Evolutionary conservation across 2,113 vertebrate species (phyloP), one percentile per base, ranked within the genome.

Genomic region (Poeciliopsis occidentalis): DNA sequence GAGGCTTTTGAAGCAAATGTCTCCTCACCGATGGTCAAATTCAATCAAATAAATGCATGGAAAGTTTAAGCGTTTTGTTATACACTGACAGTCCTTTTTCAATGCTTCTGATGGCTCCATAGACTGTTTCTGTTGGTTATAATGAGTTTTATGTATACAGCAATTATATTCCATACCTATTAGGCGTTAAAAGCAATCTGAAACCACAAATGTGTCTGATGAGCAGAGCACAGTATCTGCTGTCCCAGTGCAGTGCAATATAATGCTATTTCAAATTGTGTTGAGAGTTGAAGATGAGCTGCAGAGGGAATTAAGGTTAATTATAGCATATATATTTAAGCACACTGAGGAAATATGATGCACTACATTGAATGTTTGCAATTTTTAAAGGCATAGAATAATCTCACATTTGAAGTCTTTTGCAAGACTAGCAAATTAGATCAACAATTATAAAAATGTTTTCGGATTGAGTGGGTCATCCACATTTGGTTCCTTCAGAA

Each of bases 1-100:
- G 41, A 71, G 19, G 39, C 64, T 60, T 63, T 17, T 75, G 47
- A 75, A 78, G 76, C 73, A 76, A 79, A 78, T 27, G 34, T 47
- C 31, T 17, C 41, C 13, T 26, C 62, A 22, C 12, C 15, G 8
- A 47, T 8, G 8, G 37, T 12, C 8, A 73, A 3, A 12, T 44
- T 72, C 12, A 29, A 24, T 41, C 27, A 41, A 71, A 37, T 37
- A 76, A 27, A 32, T 31, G 17, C 17, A 47, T 47, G 44, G 15
- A 47, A 31, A 54, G 44, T 10, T 30, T 54, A 47, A 47, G 13
- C 8, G 17, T 24, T 32, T 32, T 13, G 4, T 32, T 15, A 13
- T n/a, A 29, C 15, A 30, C 8, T 8, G 44, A 47, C 5, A 1
- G 44, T 47, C 44, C 17, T 47, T 5, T 47, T 22, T 17, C n/a